phyloP scores from a whole-genome alignment of 1,140 invertebrate species.

The Drosophila bipectinata region DNA sequence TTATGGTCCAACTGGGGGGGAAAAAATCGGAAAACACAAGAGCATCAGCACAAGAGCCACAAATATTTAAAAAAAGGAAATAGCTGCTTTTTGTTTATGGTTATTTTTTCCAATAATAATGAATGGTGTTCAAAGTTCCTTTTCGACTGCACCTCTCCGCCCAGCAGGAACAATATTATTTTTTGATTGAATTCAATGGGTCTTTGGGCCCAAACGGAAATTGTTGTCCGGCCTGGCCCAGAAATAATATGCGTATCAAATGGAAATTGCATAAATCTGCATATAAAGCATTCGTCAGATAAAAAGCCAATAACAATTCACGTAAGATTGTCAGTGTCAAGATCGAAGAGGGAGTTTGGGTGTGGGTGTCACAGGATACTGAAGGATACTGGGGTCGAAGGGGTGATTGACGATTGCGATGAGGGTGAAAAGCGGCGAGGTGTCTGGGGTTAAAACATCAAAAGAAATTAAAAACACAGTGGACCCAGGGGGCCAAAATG shows the following conservation, averaged over 20 bases:
- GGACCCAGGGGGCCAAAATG: conserved; percentile 11
- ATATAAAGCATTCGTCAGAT: conserved; percentile 48
- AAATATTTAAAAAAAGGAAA: conserved; percentile 22
- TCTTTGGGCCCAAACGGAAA: conserved; percentile 46
- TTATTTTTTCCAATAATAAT: conserved; percentile 55
- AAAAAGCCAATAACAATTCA: conserved; percentile 40
- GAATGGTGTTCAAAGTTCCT: conserved; percentile 15
- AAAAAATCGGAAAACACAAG: conserved; percentile 5
- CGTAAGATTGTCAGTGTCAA: conserved; percentile 30
- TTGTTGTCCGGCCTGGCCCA: conserved; percentile 33
- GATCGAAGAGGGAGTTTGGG: neutral
- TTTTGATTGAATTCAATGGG: conserved; percentile 61
- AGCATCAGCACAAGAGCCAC: conserved; percentile 3
- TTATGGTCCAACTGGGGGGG: conserved; percentile 45
- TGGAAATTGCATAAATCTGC: conserved; percentile 68
- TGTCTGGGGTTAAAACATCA: conserved; percentile 63
- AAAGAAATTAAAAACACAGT: conserved; percentile 75
- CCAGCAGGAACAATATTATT: conserved; percentile 19
- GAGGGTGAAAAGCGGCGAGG: conserved; percentile 6
- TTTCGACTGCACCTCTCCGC: neutral
- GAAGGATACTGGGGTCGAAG: neutral
- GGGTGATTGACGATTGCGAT: conserved; percentile 2
- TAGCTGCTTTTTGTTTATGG: conserved; percentile 31
- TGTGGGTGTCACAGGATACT: neutral
- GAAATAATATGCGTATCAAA: conserved; percentile 44